Conservation (phyloP, 2,797 vertebrate genomes). For the Acrossocheilus fasciatus region DNA sequence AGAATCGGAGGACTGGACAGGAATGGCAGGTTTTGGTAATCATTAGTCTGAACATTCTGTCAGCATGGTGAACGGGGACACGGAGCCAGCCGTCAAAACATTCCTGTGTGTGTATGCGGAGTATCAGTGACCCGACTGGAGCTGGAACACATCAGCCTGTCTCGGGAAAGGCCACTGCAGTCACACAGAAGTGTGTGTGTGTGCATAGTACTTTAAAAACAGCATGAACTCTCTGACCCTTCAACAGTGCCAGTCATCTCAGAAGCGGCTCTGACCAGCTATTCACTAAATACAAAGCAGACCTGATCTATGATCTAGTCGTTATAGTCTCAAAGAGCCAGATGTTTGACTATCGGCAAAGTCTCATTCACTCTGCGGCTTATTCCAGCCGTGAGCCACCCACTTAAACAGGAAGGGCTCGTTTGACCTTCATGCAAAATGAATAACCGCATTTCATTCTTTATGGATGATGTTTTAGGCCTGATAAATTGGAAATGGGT, state of each 20-base stretch:
- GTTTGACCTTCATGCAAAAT: slow-evolving; percentile 21
- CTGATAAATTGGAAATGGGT: slow-evolving; percentile 9
- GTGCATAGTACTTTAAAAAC: slow-evolving; percentile 25
- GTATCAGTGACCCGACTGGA: slow-evolving; percentile 45
- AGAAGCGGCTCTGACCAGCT: slow-evolving; percentile 19
- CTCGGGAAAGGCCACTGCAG: slow-evolving; percentile 54
- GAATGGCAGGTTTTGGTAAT: slow-evolving; percentile 53
- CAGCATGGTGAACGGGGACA: slow-evolving; percentile 55
- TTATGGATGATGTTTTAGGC: slow-evolving; percentile 5
- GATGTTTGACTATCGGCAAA: slow-evolving; percentile 35
- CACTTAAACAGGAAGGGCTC: slow-evolving; percentile 37
- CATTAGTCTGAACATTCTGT: slow-evolving; percentile 71
- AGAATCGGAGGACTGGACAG: slow-evolving; percentile 52
- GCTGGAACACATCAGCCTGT: slow-evolving; percentile 43
- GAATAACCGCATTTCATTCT: slow-evolving; percentile 16
- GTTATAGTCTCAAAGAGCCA: slow-evolving; percentile 32
- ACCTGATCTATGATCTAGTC: slow-evolving; percentile 34
- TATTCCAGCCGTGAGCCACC: slow-evolving; percentile 14
- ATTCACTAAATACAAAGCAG: slow-evolving; percentile 36
- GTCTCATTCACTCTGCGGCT: slow-evolving; percentile 16
- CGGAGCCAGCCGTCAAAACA: slow-evolving; percentile 67
- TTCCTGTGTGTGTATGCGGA: slow-evolving; percentile 65
- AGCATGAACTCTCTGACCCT: background rate
- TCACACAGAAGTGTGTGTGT: slow-evolving; percentile 45
- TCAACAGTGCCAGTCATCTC: slow-evolving; percentile 27